Percentiles rank a stretch among this genome's conserved stretches.
These are phyloP conservation scores for Pseudomyrmex pallidus DNA, from an alignment of 1,140 invertebrate species.

Conservation along the genomic window DNA sequence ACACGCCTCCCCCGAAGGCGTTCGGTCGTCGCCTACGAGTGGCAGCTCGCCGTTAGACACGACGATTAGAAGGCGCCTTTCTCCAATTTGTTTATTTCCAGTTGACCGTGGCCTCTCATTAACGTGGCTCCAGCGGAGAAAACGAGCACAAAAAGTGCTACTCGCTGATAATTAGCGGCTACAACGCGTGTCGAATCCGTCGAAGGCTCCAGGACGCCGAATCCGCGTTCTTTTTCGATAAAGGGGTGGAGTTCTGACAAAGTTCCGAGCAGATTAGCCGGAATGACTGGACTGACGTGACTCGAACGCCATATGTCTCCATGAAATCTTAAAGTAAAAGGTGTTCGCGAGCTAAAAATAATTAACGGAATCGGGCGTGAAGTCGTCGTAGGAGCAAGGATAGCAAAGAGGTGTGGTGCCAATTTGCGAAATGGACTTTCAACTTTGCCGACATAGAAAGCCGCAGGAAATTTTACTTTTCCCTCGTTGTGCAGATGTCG, in stretches of 20 bases:
- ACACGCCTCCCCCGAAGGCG: constrained; percentile 40
- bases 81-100: constrained; percentile 76
- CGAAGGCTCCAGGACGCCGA: constrained; percentile 28
- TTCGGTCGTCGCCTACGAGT: constrained; percentile 65
- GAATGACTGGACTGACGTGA: constrained; percentile 62
- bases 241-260: constrained; percentile 67
- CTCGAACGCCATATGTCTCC: constrained; percentile 64
- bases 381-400: constrained; percentile 70
- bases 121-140: constrained; percentile 56
- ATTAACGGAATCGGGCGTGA: constrained; percentile 78
- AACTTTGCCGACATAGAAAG: constrained; percentile 46
- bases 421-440: constrained; percentile 80
- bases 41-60: constrained; percentile 56
- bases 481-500: constrained; percentile 76
- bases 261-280: constrained; percentile 53
- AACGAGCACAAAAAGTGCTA: constrained; percentile 35
- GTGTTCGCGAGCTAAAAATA: constrained; percentile 59
- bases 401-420: constrained; percentile 77
- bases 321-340: constrained; percentile 45
- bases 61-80: constrained; percentile 73
- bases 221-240: constrained; percentile 34
- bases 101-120: constrained; percentile 70
- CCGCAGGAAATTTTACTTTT: constrained; percentile 50
- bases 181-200: constrained; percentile 65
- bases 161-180: constrained; percentile 59